Percentiles rank a stretch among this genome's conserved stretches.
Conservation (phyloP, 2,797 vertebrate genomes). For the Acipenser oxyrinchus region DNA sequence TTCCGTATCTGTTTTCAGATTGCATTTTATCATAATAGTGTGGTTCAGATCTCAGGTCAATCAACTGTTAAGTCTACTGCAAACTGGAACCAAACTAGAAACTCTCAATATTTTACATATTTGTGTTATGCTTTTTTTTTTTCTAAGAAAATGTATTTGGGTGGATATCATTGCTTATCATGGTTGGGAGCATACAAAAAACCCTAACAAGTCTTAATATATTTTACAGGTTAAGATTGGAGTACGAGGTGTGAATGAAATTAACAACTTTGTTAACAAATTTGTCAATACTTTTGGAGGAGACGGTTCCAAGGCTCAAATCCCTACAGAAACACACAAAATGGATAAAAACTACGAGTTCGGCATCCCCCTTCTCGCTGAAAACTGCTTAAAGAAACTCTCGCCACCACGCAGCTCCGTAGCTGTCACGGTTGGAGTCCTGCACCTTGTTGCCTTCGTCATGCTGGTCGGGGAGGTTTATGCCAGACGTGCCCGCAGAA, state of each 20-base stretch:
- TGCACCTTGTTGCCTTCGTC: slow-evolving; percentile 11
- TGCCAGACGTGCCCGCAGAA: slow-evolving; percentile 15
- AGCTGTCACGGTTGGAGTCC: slow-evolving; percentile 2
- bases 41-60: too few relatives aligned
- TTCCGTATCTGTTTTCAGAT: too few relatives aligned
- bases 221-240: slow-evolving; percentile 1
- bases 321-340: too few relatives aligned
- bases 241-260: not conserved
- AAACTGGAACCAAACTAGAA: too few relatives aligned
- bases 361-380: slow-evolving; percentile 5
- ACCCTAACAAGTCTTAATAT: too few relatives aligned
- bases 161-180: too few relatives aligned
- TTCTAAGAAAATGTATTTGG: too few relatives aligned
- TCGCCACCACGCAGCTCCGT: slow-evolving; percentile 9
- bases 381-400: slow-evolving; percentile 5
- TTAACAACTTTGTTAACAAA: not conserved
- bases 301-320: accelerated
- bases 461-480: slow-evolving; percentile 21
- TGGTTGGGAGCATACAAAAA: too few relatives aligned
- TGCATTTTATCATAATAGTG: too few relatives aligned
- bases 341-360: not conserved
- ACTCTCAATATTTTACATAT: too few relatives aligned
- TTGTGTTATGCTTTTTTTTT: too few relatives aligned
- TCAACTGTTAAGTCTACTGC: too few relatives aligned
- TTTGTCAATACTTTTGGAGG: not conserved